A percentile compares a stretch with the other conserved stretches of the same genome.
Conservation (phyloP, 2,113 vertebrate species). For the Oenanthe oenanthe region DNA sequence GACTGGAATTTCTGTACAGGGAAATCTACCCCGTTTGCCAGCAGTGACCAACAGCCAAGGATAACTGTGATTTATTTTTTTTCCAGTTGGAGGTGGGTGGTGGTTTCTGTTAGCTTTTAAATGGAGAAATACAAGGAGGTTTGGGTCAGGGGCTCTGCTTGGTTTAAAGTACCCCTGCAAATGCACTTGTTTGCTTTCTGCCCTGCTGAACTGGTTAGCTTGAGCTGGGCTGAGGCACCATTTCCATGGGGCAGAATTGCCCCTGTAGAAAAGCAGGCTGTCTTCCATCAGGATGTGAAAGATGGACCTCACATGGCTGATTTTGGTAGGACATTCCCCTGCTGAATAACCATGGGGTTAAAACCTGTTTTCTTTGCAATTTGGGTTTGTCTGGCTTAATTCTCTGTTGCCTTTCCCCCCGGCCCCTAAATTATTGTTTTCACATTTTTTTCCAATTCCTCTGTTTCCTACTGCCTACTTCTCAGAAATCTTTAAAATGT, state of each 20-base stretch:
- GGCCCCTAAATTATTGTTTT: neutral
- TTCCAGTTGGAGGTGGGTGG: neutral
- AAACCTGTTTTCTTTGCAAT: conserved; percentile 17
- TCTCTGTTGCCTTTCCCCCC: neutral
- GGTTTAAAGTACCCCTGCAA: neutral
- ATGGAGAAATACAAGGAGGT: neutral
- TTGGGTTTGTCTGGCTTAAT: neutral
- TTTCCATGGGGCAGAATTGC: neutral
- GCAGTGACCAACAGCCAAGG: neutral
- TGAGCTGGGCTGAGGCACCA: neutral
- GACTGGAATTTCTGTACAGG: neutral
- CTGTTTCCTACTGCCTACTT: neutral
- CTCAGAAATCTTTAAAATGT: neutral
- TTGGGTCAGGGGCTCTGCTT: neutral
- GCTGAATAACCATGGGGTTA: neutral
- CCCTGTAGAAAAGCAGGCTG: neutral
- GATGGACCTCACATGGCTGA: neutral
- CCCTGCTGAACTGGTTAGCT: neutral
- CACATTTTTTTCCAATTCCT: neutral
- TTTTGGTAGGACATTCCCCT: neutral
- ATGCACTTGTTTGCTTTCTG: neutral
- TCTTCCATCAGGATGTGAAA: neutral
- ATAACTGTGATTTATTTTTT: neutral
- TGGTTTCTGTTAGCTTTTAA: neutral
- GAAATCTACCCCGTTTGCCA: neutral